A percentile compares a stretch with the other conserved stretches of the same genome.
Evolutionary conservation across 2,113 vertebrate genomes (phyloP).

Genomic region (Edolisoma coerulescens): DNA sequence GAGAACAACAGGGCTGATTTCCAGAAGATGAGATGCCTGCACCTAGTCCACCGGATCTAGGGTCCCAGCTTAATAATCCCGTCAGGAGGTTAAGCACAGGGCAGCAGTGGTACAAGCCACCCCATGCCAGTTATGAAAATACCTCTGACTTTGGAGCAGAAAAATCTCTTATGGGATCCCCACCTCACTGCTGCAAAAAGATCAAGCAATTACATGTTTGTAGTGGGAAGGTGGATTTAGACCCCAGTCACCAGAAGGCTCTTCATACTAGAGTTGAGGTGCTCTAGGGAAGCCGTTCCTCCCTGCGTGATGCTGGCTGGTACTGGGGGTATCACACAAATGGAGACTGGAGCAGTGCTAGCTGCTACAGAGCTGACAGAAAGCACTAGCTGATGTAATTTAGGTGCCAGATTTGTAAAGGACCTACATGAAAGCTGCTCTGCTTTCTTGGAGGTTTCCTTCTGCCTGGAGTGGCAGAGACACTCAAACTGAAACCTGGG

Average conservation of each 20-base stretch:
- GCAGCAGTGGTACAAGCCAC: not conserved
- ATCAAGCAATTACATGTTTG: accelerated
- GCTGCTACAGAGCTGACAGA: not conserved
- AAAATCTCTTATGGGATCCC: not conserved
- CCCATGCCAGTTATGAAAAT: not conserved
- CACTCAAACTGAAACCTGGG: slow-evolving; percentile 35
- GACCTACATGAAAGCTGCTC: not conserved
- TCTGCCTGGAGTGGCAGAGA: not conserved
- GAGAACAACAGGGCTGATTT: not conserved
- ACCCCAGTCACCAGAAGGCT: not conserved
- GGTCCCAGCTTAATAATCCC: not conserved
- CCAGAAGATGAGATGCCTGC: not conserved
- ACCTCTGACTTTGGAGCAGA: not conserved
- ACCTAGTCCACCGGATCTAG: not conserved
- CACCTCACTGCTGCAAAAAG: not conserved
- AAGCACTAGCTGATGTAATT: not conserved
- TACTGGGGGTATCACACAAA: not conserved
- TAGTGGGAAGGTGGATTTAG: not conserved
- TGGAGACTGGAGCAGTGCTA: not conserved
- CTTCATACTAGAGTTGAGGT: not conserved
- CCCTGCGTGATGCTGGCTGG: not conserved
- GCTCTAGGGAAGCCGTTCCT: not conserved
- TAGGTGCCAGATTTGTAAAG: not conserved
- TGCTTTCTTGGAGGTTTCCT: not conserved
- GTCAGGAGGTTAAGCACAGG: not conserved